A percentile compares a stretch with the other conserved stretches of the same genome.
Evolutionary conservation across 2,797 vertebrate species (phyloP).

Genomic region (Poecilia wingei): DNA sequence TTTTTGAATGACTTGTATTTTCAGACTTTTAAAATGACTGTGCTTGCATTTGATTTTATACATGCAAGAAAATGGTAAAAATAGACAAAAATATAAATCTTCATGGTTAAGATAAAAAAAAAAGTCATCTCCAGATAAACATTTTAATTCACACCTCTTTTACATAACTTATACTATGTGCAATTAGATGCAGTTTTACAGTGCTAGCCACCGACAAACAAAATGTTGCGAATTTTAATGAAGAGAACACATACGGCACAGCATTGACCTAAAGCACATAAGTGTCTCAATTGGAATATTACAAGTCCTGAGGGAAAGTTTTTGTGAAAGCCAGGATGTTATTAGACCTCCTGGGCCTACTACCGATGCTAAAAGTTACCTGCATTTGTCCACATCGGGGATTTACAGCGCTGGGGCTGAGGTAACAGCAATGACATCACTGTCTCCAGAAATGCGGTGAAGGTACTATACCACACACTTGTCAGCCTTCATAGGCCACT

Average conservation of each 20-base stretch:
- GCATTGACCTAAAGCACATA: conserved; percentile 57
- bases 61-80: not conserved
- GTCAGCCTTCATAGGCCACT: conserved; percentile 69
- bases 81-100: not conserved
- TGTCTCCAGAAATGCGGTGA: conserved; percentile 70
- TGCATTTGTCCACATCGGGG: conserved; percentile 70
- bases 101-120: not conserved
- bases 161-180: conserved; percentile 9
- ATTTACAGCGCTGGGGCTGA: conserved; percentile 71
- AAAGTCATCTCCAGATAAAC: conserved; percentile 7
- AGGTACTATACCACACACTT: conserved; percentile 71
- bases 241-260: conserved; percentile 24
- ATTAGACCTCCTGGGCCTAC: conserved; percentile 67
- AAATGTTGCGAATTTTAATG: conserved; percentile 38
- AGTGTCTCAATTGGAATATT: conserved; percentile 54
- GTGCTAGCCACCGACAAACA: conserved; percentile 26
- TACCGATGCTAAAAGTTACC: conserved; percentile 66
- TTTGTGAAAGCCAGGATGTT: conserved; percentile 68
- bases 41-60: not conserved
- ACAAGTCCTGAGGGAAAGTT: conserved; percentile 51
- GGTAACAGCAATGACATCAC: conserved; percentile 77
- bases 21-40: not conserved
- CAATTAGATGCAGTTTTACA: not conserved
- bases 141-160: conserved; percentile 15
- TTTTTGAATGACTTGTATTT: not conserved